Evolutionary conservation across 2,797 vertebrate genomes (phyloP).

Genomic region (Xenopus petersii): DNA sequence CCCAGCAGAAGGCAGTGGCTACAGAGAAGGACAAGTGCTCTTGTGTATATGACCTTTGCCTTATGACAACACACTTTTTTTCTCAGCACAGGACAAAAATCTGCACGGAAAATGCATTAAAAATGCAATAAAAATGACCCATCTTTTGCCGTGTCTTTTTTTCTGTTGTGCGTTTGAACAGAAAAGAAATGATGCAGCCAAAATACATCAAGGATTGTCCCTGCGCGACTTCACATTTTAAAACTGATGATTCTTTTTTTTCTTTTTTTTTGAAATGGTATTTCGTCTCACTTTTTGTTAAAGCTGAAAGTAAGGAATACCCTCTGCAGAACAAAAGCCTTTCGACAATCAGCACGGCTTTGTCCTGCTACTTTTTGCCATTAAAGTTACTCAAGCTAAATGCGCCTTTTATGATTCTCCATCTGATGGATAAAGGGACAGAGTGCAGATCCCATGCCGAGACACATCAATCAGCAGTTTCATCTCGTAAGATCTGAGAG

Average conservation of each 20-base stretch:
- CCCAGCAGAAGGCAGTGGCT: too few species aligned
- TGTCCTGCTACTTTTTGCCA: slow-evolving; percentile 7
- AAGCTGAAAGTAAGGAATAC: slow-evolving; percentile 6
- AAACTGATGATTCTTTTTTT: not conserved
- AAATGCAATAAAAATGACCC: too few species aligned
- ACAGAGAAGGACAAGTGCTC: too few species aligned
- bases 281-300: slow-evolving; percentile 2
- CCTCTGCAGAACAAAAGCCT: not conserved
- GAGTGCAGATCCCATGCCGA: slow-evolving; percentile 6
- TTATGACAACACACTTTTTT: too few species aligned
- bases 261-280: not conserved
- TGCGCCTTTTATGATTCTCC: slow-evolving; percentile 4
- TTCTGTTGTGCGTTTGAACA: too few species aligned
- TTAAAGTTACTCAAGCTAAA: slow-evolving; percentile 21
- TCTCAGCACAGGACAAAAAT: too few species aligned
- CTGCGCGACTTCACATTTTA: not conserved
- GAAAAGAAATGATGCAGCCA: too few species aligned
- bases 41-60: too few species aligned
- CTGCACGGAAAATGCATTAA: too few species aligned
- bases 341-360: slow-evolving; percentile 3
- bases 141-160: too few species aligned
- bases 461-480: slow-evolving; percentile 26
- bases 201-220: too few species aligned
- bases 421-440: slow-evolving; percentile 20
- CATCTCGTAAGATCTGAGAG: slow-evolving; percentile 24